A percentile compares a stretch with the other conserved stretches of the same genome.
These are phyloP conservation scores for Drosophila micromelanica DNA, from an alignment of 1,140 invertebrate species.

Conservation along the genomic window DNA sequence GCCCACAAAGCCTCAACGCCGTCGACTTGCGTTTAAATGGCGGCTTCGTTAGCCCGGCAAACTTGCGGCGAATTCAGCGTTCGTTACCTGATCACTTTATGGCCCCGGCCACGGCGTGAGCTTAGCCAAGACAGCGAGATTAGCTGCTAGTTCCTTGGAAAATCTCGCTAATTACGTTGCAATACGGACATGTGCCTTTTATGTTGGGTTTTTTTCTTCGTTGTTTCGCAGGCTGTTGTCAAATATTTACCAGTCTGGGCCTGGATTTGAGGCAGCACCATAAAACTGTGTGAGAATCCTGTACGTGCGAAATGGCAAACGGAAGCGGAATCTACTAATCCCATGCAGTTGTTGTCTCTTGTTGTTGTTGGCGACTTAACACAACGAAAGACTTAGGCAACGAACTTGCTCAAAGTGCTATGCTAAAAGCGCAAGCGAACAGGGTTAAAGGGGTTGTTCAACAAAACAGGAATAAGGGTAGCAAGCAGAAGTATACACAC, in stretches of 20 bases:
- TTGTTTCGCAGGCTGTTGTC: constrained; percentile 27
- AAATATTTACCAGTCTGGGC: constrained; percentile 47
- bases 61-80: constrained; percentile 50
- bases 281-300: constrained; percentile 31
- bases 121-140: constrained; percentile 37
- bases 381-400: constrained; percentile 53
- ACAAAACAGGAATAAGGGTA: constrained; percentile 11
- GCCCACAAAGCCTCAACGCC: constrained; percentile 41
- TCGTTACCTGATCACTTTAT: constrained; percentile 29
- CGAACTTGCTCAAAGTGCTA: constrained; percentile 29
- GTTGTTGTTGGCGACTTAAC: constrained; percentile 23
- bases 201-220: constrained; percentile 36
- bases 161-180: constrained; percentile 46
- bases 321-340: constrained; percentile 54
- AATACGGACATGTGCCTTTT: constrained; percentile 42
- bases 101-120: constrained; percentile 29
- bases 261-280: constrained; percentile 13
- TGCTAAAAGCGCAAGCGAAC: constrained; percentile 37
- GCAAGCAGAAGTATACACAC: no score
- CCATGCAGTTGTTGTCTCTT: constrained; percentile 3
- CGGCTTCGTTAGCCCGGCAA: constrained; percentile 40
- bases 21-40: constrained; percentile 21
- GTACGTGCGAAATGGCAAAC: constrained; percentile 70
- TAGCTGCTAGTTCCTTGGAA: constrained; percentile 51
- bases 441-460: constrained; percentile 17